These are phyloP conservation scores for Stramonita haemastoma DNA, from an alignment of 2,888 invertebrate genomes.

Conservation along the genomic window DNA sequence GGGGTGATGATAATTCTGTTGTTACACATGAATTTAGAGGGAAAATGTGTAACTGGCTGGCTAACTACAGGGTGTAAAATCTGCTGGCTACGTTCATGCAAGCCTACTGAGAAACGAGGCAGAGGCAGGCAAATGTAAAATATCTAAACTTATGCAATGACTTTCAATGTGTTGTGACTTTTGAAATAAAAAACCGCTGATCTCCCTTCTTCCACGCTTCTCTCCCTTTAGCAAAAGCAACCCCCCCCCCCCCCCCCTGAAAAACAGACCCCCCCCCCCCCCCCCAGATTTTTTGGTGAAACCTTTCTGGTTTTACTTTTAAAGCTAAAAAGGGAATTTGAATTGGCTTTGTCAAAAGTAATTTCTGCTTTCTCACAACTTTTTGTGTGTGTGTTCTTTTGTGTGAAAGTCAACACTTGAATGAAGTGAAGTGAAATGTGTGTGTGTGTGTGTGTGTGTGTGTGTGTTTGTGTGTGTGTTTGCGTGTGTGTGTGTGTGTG, in stretches of 20 bases:
- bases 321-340: no score
- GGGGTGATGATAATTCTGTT: no score
- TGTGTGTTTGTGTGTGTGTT: not conserved
- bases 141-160: not conserved
- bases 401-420: not conserved
- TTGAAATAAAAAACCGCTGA: not conserved
- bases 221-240: not conserved
- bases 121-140: not conserved
- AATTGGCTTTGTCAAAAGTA: no score
- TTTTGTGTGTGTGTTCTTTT: not conserved
- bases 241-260: not conserved
- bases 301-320: no score
- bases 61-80: not conserved
- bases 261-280: not conserved
- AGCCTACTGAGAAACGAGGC: not conserved
- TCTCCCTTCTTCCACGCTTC: not conserved
- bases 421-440: not conserved
- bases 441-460: not conserved
- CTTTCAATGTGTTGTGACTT: not conserved
- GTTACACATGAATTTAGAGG: not conserved
- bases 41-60: not conserved
- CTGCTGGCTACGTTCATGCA: not conserved
- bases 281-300: no score
- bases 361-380: not conserved
- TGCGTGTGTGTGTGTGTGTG: not conserved